Evolutionary conservation across 2,113 vertebrate species (phyloP), one percentile per base, ranked within the genome.

Genomic region (Carollia perspicillata): DNA sequence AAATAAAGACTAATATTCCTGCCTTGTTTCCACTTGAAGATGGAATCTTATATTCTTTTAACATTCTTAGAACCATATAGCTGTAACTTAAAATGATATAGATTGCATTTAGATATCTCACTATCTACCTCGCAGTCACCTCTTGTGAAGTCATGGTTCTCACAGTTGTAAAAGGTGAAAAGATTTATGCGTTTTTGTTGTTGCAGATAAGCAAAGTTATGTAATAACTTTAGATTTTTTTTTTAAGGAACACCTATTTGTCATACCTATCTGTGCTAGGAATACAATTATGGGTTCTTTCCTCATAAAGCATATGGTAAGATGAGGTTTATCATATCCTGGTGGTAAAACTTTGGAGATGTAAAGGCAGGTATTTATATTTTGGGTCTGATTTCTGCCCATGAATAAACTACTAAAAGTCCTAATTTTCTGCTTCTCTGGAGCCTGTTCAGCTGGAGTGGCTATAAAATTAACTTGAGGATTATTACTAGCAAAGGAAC

Each of bases 401-500:
- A 7, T 68, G 74, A 71, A 40, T 47, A 89, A 47, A 77, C 40
- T 13, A 78, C 8, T 47, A 40, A 85, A 65, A 6, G 16, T 88
- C 68, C 10, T 78, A 37, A 49, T 77, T 95, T 93, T 83, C 28
- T 23, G 9, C 69, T 85, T 69, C 65, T 84, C 63, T 85, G 60
- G 26, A 42, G 42, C 58, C 22, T 68, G 2, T 85, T 80, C 84
- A 68, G 55, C 63, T 79, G 42, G 33, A 89, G 6, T 69, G 87
- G 28, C 69, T 95, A 16, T 51, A 86, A 79, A 83, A 89, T 92
- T 93, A 93, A 89, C 26, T 68, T 94, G 55, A 77, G 93, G 44
- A 53, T 89, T 80, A 81, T 84, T 78, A 78, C 60, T 83, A 95
- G 74, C 17, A 40, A 75, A 53, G 20, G 81, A 95, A 79, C 22